Base-by-base conservation (phyloP, 2,113 vertebrate genomes). In the Tenebrosternarchus preto region DNA sequence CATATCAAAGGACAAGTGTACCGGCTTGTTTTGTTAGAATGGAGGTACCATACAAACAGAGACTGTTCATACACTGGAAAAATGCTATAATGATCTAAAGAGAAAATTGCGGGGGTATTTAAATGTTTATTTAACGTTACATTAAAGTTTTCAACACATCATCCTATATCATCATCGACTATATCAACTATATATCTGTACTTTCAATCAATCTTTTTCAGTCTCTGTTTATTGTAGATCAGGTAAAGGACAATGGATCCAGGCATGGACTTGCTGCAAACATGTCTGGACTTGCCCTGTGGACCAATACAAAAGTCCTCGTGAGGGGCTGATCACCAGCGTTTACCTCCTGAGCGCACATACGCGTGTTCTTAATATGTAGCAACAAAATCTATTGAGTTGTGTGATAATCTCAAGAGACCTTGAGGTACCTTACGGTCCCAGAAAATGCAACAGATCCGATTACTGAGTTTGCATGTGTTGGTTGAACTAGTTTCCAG, bases 221-320 rank as follows among this genome's bases (percentile, higher is more conserved):
- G 39, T 64, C 4, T n/a, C 9, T 22, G 53, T 75, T 68, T 50
- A 68, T 53, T 81, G 25, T 31, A 72, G 77, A 79, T 46, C 7
- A 80, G 60, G 75, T 68, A 69, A 75, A 68, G 67, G 43, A 57
- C 29, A 59, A 31, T 60, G 50, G 22, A 69, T 56, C 43, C 70
- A 68, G 33, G 71, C 1, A 2, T n/a, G 27, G 60, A 67, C 78
- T 46, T 60, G 71, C 56, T 22, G 56, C 33, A 60, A 63, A 56
- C 82, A 79, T 75, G 82, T 74, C 82, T 83, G 63, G 43, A 61
- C 76, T 61, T 71, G 76, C 75, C 82, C 33, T 22, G 27, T 57
- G 36, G 56, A 60, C 77, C 60, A 69, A 73, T 80, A 22, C 5
- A 43, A 73, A 76, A 31, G 63, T 63, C 60, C 36, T 73, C 33